Percentiles rank a stretch among this genome's conserved stretches.
Conservation (phyloP, 2,113 vertebrate genomes). For the Rhinichthys klamathensis region DNA sequence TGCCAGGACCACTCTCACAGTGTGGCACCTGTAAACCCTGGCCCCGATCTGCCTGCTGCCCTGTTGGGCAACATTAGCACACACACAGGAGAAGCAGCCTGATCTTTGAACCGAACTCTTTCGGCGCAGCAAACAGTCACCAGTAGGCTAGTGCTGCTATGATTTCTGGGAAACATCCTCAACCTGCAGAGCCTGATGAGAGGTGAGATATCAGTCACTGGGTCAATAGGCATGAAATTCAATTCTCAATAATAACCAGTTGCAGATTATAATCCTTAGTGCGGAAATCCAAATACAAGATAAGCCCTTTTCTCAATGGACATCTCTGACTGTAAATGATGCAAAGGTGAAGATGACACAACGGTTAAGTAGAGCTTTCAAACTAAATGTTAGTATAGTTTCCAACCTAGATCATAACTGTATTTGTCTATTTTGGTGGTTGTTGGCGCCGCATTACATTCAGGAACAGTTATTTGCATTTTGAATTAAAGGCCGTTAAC, state of each 20-base stretch:
- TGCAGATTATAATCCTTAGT: background rate
- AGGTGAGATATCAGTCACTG: background rate
- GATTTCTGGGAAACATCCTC: background rate
- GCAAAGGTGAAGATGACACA: background rate
- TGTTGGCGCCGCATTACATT: conserved; percentile 56
- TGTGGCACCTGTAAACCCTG: conserved; percentile 27
- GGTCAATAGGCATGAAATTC: background rate
- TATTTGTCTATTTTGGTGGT: background rate
- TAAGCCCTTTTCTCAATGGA: background rate
- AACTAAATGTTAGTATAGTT: background rate
- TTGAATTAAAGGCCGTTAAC: background rate
- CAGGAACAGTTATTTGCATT: conserved; percentile 56
- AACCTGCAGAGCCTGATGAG: background rate
- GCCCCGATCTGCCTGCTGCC: conserved; percentile 42
- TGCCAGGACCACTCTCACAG: conserved; percentile 19
- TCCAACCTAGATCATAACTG: conserved; percentile 63
- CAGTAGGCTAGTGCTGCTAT: background rate
- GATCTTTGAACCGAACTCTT: background rate
- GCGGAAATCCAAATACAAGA: background rate
- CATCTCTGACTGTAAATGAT: background rate
- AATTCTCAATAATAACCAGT: background rate
- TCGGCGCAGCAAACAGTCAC: background rate
- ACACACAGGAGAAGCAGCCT: background rate
- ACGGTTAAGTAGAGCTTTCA: background rate
- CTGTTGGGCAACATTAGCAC: conserved; percentile 41